Evolutionary conservation across 1,140 invertebrate species (phyloP).

Genomic region (Calosoma granatense): DNA sequence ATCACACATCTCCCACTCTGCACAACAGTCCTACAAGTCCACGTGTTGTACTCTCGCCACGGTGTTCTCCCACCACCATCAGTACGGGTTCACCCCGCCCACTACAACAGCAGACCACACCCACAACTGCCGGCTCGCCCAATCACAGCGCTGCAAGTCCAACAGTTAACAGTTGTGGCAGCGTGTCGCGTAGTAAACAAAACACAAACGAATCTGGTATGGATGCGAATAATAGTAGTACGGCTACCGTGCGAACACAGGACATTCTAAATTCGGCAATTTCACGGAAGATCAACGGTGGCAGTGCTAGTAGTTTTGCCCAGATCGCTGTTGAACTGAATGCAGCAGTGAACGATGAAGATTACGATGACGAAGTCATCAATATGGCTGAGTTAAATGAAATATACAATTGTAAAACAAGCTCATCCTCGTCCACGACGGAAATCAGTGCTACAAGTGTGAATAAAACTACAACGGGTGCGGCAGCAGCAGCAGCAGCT

Average conservation of each 20-base stretch:
- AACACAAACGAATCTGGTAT: not conserved
- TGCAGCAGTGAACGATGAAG: not conserved
- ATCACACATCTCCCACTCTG: conserved; percentile 27
- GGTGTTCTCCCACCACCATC: not conserved
- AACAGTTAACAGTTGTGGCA: not conserved
- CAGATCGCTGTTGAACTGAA: not conserved
- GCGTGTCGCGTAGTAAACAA: not conserved
- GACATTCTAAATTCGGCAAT: not conserved
- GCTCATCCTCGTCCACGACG: not conserved
- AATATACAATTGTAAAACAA: not conserved
- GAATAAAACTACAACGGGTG: not conserved
- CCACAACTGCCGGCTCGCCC: not conserved
- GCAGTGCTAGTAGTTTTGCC: not conserved
- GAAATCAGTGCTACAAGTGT: not conserved
- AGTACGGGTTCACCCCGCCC: not conserved
- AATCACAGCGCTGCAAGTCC: not conserved
- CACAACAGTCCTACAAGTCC: conserved; percentile 20
- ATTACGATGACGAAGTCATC: not conserved
- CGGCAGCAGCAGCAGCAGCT: not conserved
- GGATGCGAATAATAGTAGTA: not conserved
- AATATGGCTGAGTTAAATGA: too few relatives aligned
- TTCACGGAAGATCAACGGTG: not conserved
- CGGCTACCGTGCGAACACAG: not conserved
- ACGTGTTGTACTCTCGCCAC: not conserved
- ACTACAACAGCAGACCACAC: not conserved